Conservation (phyloP, 1,140 invertebrate genomes). For the Pseudomyrmex sp. region DNA sequence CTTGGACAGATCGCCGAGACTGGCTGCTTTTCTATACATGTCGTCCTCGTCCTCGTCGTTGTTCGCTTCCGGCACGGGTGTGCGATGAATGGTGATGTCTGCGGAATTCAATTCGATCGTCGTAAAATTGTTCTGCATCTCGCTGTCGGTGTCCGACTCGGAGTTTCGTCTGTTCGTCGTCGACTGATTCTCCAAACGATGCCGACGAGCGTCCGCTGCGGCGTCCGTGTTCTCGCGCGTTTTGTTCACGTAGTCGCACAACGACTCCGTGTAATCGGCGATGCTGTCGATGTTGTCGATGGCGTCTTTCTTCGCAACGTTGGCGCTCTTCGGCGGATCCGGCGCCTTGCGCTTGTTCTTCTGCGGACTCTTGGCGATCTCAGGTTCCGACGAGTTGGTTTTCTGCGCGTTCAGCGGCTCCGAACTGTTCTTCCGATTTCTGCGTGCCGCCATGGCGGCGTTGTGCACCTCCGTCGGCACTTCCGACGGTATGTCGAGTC, state of each 20-base stretch:
- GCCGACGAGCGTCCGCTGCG: conserved; percentile 62
- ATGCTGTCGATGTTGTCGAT: conserved; percentile 73
- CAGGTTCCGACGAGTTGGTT: conserved; percentile 43
- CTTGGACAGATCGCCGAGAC: conserved; percentile 92
- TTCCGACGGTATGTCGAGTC: conserved; percentile 77
- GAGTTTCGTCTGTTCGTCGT: conserved; percentile 80
- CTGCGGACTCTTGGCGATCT: conserved; percentile 82
- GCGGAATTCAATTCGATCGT: conserved; percentile 90
- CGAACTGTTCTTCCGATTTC: conserved; percentile 87
- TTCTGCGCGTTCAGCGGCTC: conserved; percentile 74
- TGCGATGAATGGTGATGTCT: conserved; percentile 91
- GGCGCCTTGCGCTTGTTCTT: conserved; percentile 91
- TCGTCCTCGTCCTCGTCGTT: conserved; percentile 86
- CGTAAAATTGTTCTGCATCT: conserved; percentile 84
- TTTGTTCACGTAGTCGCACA: conserved; percentile 71
- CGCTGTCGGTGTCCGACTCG: conserved; percentile 85
- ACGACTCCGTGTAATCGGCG: conserved; percentile 76
- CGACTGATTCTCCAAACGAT: conserved; percentile 66
- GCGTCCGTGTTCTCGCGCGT: conserved; percentile 69
- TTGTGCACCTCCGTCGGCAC: conserved; percentile 90
- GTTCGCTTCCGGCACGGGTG: conserved; percentile 86
- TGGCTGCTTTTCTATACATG: conserved; percentile 91
- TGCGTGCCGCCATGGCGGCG: conserved; percentile 88
- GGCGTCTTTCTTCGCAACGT: conserved; percentile 44
- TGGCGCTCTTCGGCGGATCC: conserved; percentile 86